Evolutionary conservation across 1,140 invertebrate species (phyloP), one percentile per base, ranked within the genome.

Genomic region (Drosophila littoralis): DNA sequence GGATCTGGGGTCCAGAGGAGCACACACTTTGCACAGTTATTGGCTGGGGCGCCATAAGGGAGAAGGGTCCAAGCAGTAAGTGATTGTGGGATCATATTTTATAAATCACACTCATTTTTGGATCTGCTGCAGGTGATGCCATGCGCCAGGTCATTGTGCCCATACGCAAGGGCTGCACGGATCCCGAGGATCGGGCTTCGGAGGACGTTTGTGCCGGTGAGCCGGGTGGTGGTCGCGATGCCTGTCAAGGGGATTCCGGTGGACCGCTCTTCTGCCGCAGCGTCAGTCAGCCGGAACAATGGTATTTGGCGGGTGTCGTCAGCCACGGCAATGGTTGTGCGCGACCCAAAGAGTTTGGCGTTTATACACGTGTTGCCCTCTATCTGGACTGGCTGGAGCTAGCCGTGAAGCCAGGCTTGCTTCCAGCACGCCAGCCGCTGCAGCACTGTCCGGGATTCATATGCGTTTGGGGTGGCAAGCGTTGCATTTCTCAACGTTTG

Each of bases 271-370:
- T 97, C 83, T 97, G 96, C 92, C 94, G 93, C 85, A 95, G 95
- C 90, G 94, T 94, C 8, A 91, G 93, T 8, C 93, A 93, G 73
- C 81, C 92, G 0, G 93, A 94, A 51, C 94, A 95, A 76, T 96
- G 95, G 95, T 96, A 96, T 79, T 90, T 96, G 36, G 96, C 94
- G 6, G 96, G 96, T 1, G 94, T 97, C 17, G 95, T 97, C 0
- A 96, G 96, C 79, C 96, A 97, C 81, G 97, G 97, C 2, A 94
- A 96, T 81, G 96, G 97, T 6, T 97, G 97, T 92, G 97, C 94
- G 2, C 93, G 95, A 66, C 94, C 95, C 33, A 93, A 94, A 61
- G 95, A 97, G 89, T 95, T 96, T 7, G 97, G 97, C n/a, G 96
- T 96, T 64, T 98, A 98, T 76, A 97, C 96, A 0, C 94, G 94